A percentile compares a stretch with the other conserved stretches of the same genome.
phyloP scores from a whole-genome alignment of 1,140 invertebrate genomes.

The Trachelipus rathkii region DNA sequence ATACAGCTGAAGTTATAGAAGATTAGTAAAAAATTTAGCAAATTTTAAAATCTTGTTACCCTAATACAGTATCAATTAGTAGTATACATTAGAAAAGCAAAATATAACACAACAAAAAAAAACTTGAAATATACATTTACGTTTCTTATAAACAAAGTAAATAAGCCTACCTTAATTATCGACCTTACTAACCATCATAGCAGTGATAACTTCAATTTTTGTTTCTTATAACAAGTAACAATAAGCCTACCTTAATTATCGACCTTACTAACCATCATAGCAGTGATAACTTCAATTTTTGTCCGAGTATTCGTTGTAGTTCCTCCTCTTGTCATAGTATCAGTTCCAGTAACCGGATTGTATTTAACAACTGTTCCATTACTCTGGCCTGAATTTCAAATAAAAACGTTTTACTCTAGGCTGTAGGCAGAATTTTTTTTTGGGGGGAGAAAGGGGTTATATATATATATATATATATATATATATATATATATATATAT shows the following conservation, averaged over 20 bases:
- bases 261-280: constrained; percentile 60
- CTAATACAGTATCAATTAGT: too few species aligned
- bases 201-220: constrained; percentile 90
- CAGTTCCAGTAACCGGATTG: constrained; percentile 75
- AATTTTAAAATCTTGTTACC: too few species aligned
- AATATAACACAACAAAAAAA: background rate
- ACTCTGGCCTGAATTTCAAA: background rate
- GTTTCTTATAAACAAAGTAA: too few species aligned
- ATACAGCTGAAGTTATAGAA: too few species aligned
- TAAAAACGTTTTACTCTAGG: background rate
- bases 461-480: too few species aligned
- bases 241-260: too few species aligned
- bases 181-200: constrained; percentile 60
- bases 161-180: too few species aligned
- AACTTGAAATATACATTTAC: too few species aligned
- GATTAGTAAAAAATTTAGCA: too few species aligned
- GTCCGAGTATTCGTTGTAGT: constrained; percentile 76
- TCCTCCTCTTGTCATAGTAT: constrained; percentile 86
- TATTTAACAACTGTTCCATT: constrained; percentile 78
- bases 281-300: constrained; percentile 90
- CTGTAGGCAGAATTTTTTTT: background rate
- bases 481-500: too few species aligned
- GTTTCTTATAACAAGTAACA: too few species aligned
- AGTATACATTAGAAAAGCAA: background rate
- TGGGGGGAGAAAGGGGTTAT: too few species aligned